Percentiles rank a stretch among this genome's conserved stretches.
Evolutionary conservation across 92 coral and sea anemone genomes (phyloP).

Genomic region (Scolanthus callimorphus): DNA sequence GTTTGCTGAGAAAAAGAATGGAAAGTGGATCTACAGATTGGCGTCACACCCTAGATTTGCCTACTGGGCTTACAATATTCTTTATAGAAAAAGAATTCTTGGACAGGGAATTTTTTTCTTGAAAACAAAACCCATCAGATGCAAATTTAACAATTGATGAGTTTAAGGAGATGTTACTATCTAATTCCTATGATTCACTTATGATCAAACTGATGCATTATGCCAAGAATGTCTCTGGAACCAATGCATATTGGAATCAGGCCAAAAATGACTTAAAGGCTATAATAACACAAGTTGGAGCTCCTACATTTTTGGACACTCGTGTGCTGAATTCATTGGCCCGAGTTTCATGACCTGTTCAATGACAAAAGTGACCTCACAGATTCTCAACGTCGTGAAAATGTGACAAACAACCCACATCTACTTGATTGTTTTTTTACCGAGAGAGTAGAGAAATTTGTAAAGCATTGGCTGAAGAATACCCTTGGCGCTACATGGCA

Average conservation of each 20-base stretch:
- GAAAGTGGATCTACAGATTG: conserved; percentile 48
- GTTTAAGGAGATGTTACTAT: conserved; percentile 16
- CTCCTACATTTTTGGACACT: conserved; percentile 47
- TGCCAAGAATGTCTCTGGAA: conserved; percentile 50
- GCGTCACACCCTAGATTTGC: conserved; percentile 41
- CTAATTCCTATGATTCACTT: conserved; percentile 28
- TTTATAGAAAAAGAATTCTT: conserved; percentile 9
- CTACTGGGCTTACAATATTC: conserved; percentile 8
- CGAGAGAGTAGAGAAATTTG: conserved; percentile 39
- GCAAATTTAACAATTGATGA: conserved; percentile 18
- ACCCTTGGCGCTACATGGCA: conserved; percentile 39
- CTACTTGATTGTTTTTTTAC: conserved; percentile 51
- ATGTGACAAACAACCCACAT: conserved; percentile 50
- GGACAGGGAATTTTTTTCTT: background rate
- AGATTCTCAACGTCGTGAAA: conserved; percentile 21
- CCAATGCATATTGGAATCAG: conserved; percentile 41
- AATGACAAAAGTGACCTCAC: background rate
- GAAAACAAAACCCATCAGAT: conserved; percentile 17
- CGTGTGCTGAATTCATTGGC: conserved; percentile 34
- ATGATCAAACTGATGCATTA: conserved; percentile 45
- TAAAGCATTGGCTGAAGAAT: conserved; percentile 47
- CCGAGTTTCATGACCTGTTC: conserved; percentile 15
- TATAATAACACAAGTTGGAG: conserved; percentile 18
- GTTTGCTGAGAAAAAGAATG: conserved; percentile 34
- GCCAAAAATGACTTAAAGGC: conserved; percentile 36